Conservation (phyloP, 2,888 invertebrate genomes). For the Xylota sylvarum region DNA sequence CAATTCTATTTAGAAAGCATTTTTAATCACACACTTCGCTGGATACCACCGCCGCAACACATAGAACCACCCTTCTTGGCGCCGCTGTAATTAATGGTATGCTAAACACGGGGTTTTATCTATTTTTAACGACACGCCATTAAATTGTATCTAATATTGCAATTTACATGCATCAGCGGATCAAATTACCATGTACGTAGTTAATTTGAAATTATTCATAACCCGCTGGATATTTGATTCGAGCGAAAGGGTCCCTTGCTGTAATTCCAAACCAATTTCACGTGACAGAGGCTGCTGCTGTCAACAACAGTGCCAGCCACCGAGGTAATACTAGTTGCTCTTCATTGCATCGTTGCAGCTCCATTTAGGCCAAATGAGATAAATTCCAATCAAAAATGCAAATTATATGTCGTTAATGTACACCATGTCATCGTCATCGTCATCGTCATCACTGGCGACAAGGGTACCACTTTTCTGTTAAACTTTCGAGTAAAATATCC, state of each 20-base stretch:
- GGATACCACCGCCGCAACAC: no score
- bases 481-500: slow-evolving; percentile 37
- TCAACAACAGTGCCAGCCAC: slow-evolving; percentile 12
- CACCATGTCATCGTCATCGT: slow-evolving; percentile 4
- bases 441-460: slow-evolving; percentile 3
- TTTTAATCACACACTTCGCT: neutral
- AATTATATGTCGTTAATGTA: slow-evolving; percentile 57
- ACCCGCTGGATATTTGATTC: slow-evolving; percentile 40
- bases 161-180: slow-evolving; percentile 61
- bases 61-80: slow-evolving; percentile 1
- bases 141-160: slow-evolving; percentile 56
- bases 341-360: slow-evolving; percentile 34
- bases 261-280: slow-evolving; percentile 36
- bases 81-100: slow-evolving; percentile 8
- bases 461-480: slow-evolving; percentile 16
- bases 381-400: slow-evolving; percentile 69
- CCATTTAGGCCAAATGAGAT: slow-evolving; percentile 66
- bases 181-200: slow-evolving; percentile 63
- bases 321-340: slow-evolving; percentile 59
- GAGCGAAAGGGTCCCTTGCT: slow-evolving; percentile 2
- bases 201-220: slow-evolving; percentile 71
- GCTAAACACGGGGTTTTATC: slow-evolving; percentile 2
- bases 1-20: neutral
- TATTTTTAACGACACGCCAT: slow-evolving; percentile 42
- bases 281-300: slow-evolving; percentile 32